Evolutionary conservation across 2,797 vertebrate genomes (phyloP).

Genomic region (Tamandua tetradactyla): DNA sequence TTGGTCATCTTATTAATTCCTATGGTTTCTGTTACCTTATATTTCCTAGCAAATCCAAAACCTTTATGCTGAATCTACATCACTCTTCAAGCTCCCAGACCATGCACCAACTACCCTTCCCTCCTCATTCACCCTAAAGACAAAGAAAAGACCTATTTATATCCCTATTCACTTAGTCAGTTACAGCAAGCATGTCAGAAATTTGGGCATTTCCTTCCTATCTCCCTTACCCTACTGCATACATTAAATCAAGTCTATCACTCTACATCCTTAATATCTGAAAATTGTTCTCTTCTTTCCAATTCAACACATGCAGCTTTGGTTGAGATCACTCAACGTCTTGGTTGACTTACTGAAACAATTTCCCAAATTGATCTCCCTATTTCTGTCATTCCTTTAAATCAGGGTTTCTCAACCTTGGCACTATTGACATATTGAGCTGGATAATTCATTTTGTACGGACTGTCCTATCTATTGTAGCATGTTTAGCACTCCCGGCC

Average conservation of each 20-base stretch:
- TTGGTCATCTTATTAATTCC: neutral
- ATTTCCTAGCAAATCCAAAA: conserved; percentile 1
- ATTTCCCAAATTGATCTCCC: neutral
- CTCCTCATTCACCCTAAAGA: neutral
- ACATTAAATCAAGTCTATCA: neutral
- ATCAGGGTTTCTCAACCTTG: neutral
- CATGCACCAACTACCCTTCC: neutral
- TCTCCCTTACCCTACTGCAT: neutral
- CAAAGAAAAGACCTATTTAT: neutral
- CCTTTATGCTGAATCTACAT: neutral
- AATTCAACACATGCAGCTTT: neutral
- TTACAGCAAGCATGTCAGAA: neutral
- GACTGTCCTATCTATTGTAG: neutral
- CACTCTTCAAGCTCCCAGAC: neutral
- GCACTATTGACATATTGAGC: neutral
- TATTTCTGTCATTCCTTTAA: neutral
- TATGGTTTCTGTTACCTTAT: neutral
- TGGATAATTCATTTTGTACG: neutral
- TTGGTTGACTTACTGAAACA: neutral
- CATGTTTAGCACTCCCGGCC: neutral
- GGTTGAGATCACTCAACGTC: neutral
- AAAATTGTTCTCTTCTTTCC: neutral
- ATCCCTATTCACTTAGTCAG: neutral
- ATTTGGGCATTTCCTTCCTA: neutral
- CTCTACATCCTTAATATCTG: neutral